A percentile compares a stretch with the other conserved stretches of the same genome.
Evolutionary conservation across 1,140 invertebrate genomes (phyloP).

Genomic region (Drosophila bifasciata): DNA sequence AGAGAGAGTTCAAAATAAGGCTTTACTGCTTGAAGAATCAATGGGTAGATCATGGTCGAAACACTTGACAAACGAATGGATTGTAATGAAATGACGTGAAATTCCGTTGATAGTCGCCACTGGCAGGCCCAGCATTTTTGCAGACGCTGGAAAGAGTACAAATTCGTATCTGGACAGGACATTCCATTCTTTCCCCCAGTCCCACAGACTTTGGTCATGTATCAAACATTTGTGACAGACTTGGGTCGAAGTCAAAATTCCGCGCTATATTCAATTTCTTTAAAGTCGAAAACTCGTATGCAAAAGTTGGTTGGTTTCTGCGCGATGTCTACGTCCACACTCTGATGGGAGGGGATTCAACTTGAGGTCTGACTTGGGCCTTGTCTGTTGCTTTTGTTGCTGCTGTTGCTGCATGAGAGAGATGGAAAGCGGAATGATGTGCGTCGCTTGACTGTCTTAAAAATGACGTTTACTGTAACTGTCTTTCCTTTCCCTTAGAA

Average conservation of each 20-base stretch:
- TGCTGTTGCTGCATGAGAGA: constrained; percentile 26
- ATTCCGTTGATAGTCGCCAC: constrained; percentile 72
- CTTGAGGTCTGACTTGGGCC: constrained; percentile 40
- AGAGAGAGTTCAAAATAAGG: no score
- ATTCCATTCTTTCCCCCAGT: no score
- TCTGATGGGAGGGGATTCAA: constrained; percentile 55
- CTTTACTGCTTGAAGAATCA: no score
- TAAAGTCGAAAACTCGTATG: constrained; percentile 59
- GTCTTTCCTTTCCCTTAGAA: constrained; percentile 28
- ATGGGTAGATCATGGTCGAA: no score
- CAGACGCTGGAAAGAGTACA: constrained; percentile 40
- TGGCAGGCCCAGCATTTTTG: constrained; percentile 67
- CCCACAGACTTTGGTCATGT: no score
- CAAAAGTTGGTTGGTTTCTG: constrained; percentile 34
- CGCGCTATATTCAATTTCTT: constrained; percentile 34
- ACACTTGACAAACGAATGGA: neutral
- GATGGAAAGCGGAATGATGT: constrained; percentile 59
- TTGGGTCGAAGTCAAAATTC: constrained; percentile 23
- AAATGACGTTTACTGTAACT: constrained; percentile 83
- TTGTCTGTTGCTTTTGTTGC: constrained; percentile 38
- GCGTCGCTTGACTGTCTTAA: constrained; percentile 71
- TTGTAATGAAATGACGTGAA: constrained; percentile 15
- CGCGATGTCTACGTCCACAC: constrained; percentile 35
- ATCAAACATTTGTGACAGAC: no score
- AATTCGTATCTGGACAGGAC: neutral